phyloP scores from a whole-genome alignment of 2,797 vertebrate species.

The Peromyscus melanophrys region DNA sequence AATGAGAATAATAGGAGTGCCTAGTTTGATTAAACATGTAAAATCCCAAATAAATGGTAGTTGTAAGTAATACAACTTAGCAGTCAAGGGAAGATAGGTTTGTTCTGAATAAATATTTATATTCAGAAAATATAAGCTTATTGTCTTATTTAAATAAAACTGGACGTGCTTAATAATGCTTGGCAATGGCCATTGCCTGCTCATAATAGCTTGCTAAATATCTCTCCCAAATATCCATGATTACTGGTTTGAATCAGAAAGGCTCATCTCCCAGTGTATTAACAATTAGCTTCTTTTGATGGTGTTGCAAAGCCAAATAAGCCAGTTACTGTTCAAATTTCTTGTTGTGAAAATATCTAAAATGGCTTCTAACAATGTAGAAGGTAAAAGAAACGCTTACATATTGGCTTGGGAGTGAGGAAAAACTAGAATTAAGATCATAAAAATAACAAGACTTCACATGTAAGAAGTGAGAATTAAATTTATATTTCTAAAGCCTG shows the following conservation, averaged over 20 bases:
- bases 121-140: slow-evolving; percentile 44
- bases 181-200: background rate
- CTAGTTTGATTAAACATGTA: background rate
- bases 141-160: slow-evolving; percentile 60
- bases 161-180: slow-evolving; percentile 30
- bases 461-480: background rate
- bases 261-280: slow-evolving; percentile 32
- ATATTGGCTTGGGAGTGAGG: background rate
- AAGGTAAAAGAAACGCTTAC: background rate
- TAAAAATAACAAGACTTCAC: slow-evolving; percentile 39
- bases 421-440: slow-evolving; percentile 40
- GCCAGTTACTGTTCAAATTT: slow-evolving; percentile 49
- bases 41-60: slow-evolving; percentile 15
- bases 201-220: slow-evolving; percentile 26
- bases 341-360: slow-evolving; percentile 30
- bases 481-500: slow-evolving; percentile 15
- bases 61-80: slow-evolving; percentile 34
- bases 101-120: slow-evolving; percentile 62
- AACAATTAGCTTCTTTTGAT: slow-evolving; percentile 25
- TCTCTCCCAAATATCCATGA: slow-evolving; percentile 37
- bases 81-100: background rate
- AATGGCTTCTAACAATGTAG: slow-evolving; percentile 9
- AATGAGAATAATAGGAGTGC: background rate
- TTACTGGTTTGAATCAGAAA: slow-evolving; percentile 45
- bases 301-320: slow-evolving; percentile 68